phyloP scores from a whole-genome alignment of 2,113 vertebrate species.

The Microcebus griseorufus region DNA sequence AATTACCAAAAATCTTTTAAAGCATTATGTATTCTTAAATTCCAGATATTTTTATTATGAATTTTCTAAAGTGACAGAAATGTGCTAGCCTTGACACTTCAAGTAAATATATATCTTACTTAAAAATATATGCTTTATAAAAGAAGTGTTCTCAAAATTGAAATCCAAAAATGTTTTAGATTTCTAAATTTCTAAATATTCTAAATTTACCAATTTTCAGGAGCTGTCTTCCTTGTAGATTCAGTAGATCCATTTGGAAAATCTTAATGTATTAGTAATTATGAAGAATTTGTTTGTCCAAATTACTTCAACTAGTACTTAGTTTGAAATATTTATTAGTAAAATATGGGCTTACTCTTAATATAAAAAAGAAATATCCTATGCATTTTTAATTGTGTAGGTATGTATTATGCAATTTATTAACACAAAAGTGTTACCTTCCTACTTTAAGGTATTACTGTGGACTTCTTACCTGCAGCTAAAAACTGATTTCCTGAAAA shows the following conservation, averaged over 20 bases:
- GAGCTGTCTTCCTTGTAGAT: neutral
- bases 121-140: neutral
- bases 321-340: conserved; percentile 10
- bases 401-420: neutral
- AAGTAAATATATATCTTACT: neutral
- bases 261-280: neutral
- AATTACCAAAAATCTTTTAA: neutral
- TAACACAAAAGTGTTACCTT: neutral
- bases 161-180: neutral
- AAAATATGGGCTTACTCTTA: neutral
- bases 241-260: neutral
- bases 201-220: neutral
- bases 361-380: neutral
- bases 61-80: neutral
- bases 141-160: neutral
- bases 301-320: neutral
- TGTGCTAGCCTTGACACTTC: neutral
- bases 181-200: neutral
- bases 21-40: neutral
- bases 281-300: neutral
- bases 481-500: neutral
- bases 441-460: neutral
- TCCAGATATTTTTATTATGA: neutral
- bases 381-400: neutral
- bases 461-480: neutral